phyloP scores from a whole-genome alignment of 2,888 invertebrate genomes.

The Synergus gifuensis region DNA sequence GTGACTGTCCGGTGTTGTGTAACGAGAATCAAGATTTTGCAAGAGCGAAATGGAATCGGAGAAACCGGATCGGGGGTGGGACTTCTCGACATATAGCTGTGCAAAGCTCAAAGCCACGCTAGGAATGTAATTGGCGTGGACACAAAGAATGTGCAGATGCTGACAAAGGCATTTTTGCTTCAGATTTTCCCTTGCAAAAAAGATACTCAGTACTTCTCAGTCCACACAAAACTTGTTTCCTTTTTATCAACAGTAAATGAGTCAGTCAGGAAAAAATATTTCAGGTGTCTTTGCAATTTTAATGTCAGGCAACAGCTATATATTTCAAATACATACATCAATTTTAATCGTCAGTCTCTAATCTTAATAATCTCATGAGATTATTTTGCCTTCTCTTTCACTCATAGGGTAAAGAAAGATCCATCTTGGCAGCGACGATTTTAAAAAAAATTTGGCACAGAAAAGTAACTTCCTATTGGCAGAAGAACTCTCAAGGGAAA shows the following conservation, averaged over 20 bases:
- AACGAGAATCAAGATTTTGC: constrained; percentile 67
- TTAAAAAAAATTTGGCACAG: constrained; percentile 51
- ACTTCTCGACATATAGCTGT: constrained; percentile 45
- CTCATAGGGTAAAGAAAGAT: constrained; percentile 5
- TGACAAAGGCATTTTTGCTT: constrained; percentile 64
- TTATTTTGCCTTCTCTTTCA: neutral
- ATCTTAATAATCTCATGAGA: neutral
- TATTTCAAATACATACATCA: neutral
- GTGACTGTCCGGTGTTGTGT: constrained; percentile 66
- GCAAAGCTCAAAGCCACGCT: constrained; percentile 64
- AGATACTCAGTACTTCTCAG: constrained; percentile 5
- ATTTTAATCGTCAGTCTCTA: too few relatives aligned
- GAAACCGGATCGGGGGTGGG: constrained; percentile 41
- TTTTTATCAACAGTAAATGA: constrained; percentile 28
- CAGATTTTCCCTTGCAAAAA: constrained; percentile 44
- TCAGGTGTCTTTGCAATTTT: neutral
- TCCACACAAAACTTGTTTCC: constrained; percentile 15
- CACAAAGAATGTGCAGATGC: constrained; percentile 61
- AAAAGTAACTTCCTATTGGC: constrained; percentile 49
- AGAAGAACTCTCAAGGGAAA: neutral
- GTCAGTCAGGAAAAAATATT: constrained; percentile 11
- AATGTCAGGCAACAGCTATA: constrained; percentile 21
- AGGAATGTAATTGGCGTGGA: constrained; percentile 67
- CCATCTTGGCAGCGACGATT: constrained; percentile 44
- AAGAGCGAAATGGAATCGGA: constrained; percentile 59